phyloP scores from a whole-genome alignment of 2,888 invertebrate genomes.

The Nudaria mundana region DNA sequence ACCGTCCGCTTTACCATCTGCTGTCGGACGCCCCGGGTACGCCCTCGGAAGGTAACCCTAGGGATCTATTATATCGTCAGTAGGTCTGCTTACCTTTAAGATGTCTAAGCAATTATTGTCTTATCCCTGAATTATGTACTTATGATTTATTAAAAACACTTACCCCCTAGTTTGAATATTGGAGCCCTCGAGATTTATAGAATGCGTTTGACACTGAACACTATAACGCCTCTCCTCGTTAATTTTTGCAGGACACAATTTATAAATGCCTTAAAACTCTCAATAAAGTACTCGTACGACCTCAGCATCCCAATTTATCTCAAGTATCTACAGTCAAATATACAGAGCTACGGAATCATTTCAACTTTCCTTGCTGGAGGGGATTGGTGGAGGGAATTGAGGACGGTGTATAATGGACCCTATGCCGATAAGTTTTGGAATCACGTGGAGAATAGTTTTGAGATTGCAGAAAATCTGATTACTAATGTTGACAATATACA shows the following conservation, averaged over 20 bases:
- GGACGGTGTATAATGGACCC: slow-evolving; percentile 52
- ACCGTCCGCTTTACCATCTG: no score
- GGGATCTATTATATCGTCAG: no score
- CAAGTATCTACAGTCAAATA: slow-evolving; percentile 60
- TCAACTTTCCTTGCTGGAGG: slow-evolving; percentile 58
- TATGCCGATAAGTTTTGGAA: slow-evolving; percentile 52
- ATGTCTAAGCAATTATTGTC: no score
- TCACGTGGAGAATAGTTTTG: slow-evolving; percentile 55
- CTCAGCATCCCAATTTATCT: slow-evolving; percentile 60
- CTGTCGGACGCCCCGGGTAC: no score
- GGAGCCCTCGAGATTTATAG: no score
- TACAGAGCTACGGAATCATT: slow-evolving; percentile 57
- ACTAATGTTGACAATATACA: slow-evolving; percentile 66
- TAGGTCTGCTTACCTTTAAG: no score
- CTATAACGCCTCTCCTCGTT: no score
- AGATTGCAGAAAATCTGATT: slow-evolving; percentile 57
- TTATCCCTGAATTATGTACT: no score
- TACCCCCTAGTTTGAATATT: no score
- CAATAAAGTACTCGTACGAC: slow-evolving; percentile 60
- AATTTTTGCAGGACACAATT: slow-evolving; percentile 58
- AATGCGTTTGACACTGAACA: no score
- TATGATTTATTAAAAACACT: no score
- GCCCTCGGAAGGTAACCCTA: no score
- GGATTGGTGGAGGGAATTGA: slow-evolving; percentile 65
- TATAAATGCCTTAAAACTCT: slow-evolving; percentile 41